phyloP scores from a whole-genome alignment of 2,888 invertebrate genomes.

The Coecobrya sp. region DNA sequence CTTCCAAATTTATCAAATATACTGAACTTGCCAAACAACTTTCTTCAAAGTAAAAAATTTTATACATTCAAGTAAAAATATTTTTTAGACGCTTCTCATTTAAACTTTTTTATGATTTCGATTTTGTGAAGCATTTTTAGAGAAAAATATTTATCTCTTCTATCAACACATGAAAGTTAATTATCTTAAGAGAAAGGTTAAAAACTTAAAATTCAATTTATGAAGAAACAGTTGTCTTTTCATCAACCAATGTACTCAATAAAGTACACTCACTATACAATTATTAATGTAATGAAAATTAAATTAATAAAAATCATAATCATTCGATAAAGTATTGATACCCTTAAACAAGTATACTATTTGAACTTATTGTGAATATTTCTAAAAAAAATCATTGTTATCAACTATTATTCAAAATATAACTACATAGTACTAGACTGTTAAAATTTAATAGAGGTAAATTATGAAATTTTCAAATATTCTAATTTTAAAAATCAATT shows the following conservation, averaged over 20 bases:
- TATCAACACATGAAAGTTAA: neutral
- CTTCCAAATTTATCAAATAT: slow-evolving; percentile 99
- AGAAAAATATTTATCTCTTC: neutral
- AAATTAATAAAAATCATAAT: slow-evolving; percentile 68
- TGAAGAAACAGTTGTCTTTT: neutral
- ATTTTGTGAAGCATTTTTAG: neutral
- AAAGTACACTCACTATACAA: neutral
- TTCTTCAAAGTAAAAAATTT: slow-evolving; percentile 94
- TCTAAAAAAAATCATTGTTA: slow-evolving; percentile 51
- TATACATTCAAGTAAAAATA: slow-evolving; percentile 12
- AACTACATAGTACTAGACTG: neutral
- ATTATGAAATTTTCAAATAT: neutral
- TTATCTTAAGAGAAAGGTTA: neutral
- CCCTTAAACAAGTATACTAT: slow-evolving; percentile 79
- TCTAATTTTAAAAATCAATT: neutral
- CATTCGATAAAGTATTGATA: slow-evolving; percentile 70
- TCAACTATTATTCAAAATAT: neutral
- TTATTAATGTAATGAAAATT: neutral
- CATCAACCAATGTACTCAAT: neutral
- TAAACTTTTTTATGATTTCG: neutral
- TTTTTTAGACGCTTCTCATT: slow-evolving; percentile 1
- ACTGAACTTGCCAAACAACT: slow-evolving; percentile 99
- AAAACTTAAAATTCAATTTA: neutral
- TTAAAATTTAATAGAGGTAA: neutral
- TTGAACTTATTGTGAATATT: slow-evolving; percentile 66